Evolutionary conservation across 2,113 vertebrate species (phyloP).

Genomic region (Cathartes aura): DNA sequence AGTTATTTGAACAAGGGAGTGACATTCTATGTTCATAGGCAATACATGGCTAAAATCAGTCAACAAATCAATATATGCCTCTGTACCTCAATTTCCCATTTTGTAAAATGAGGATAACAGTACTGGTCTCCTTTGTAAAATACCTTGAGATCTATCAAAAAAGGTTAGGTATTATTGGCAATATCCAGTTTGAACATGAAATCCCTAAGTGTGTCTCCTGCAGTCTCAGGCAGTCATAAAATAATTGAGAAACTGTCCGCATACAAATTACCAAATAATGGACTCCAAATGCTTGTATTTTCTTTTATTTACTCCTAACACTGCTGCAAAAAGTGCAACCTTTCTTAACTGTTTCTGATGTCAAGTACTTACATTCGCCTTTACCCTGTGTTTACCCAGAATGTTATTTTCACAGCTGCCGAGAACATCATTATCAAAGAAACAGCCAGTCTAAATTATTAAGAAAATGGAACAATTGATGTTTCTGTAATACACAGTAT

Average conservation of each 20-base stretch:
- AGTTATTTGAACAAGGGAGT: background rate
- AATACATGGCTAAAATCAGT: background rate
- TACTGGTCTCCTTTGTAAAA: background rate
- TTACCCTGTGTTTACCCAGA: background rate
- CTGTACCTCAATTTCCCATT: background rate
- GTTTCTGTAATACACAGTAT: conserved; percentile 55
- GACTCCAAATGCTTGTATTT: background rate
- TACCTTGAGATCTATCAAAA: background rate
- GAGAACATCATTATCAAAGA: conserved; percentile 11
- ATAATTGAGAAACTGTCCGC: background rate
- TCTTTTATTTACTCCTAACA: background rate
- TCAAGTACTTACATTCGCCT: background rate
- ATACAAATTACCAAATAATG: background rate
- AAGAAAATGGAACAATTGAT: conserved; percentile 51
- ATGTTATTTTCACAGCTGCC: conserved; percentile 15
- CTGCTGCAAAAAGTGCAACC: background rate
- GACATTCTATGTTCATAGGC: background rate
- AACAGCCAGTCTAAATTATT: conserved; percentile 6
- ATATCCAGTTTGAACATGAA: background rate
- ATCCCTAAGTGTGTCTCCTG: background rate
- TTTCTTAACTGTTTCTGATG: background rate
- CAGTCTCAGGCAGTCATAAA: background rate
- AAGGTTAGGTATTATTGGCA: background rate
- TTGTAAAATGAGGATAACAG: background rate
- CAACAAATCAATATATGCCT: background rate